A percentile compares a stretch with the other conserved stretches of the same genome.
Evolutionary conservation across 2,888 invertebrate genomes (phyloP).

Genomic region (Halocaridina rubra): DNA sequence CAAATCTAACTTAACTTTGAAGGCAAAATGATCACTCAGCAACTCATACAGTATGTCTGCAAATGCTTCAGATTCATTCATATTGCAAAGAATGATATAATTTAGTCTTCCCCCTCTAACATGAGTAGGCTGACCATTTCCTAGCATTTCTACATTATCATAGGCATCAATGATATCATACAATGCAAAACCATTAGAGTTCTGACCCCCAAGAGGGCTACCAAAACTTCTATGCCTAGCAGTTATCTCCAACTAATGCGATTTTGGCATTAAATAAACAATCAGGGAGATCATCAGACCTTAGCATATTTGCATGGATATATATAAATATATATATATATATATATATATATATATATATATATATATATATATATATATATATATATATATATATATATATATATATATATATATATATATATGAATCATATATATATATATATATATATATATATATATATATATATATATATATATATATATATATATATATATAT

Average conservation of each 20-base stretch:
- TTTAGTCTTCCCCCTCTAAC: no score
- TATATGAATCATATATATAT: neutral
- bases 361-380: neutral
- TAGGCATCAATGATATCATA: no score
- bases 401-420: neutral
- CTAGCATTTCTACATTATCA: no score
- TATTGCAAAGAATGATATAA: neutral
- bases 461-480: neutral
- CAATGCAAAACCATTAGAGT: neutral
- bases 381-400: neutral
- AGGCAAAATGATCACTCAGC: no score
- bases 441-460: neutral
- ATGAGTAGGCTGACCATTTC: no score
- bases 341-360: neutral
- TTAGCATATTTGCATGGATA: no score
- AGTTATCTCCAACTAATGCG: no score
- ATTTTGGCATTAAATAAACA: neutral
- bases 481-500: neutral
- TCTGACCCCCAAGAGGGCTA: neutral
- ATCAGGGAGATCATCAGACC: no score
- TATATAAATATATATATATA: no score
- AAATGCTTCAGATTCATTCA: neutral
- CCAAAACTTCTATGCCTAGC: neutral
- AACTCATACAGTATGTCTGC: no score
- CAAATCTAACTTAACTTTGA: no score